Conservation (phyloP, 2,113 vertebrate genomes). For the Heterocephalus glaber region DNA sequence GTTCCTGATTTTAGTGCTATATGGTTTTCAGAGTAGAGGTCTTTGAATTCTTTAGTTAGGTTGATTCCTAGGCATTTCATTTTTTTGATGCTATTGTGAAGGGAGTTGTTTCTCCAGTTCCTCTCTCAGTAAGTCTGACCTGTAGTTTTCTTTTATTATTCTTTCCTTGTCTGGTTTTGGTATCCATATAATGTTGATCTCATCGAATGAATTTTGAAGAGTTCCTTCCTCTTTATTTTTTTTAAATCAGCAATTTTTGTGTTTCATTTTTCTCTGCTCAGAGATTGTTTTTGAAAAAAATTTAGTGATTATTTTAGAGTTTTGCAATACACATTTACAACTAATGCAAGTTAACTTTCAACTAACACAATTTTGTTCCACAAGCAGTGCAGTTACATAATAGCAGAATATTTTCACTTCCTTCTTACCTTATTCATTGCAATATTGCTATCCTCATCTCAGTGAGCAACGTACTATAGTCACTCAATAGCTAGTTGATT, state of each 20-base stretch:
- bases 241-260: not conserved
- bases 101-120: no score
- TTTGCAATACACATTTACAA: not conserved
- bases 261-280: not conserved
- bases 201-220: not conserved
- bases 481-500: not conserved
- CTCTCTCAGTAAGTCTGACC: no score
- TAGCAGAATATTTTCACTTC: not conserved
- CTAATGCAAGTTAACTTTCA: not conserved
- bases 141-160: not conserved
- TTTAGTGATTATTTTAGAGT: not conserved
- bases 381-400: not conserved
- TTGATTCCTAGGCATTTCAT: no score
- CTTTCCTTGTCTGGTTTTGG: not conserved
- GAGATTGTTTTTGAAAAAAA: not conserved
- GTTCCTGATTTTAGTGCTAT: no score
- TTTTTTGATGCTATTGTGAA: no score
- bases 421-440: not conserved
- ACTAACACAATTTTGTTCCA: not conserved
- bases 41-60: no score
- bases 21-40: no score
- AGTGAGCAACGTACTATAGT: not conserved
- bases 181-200: not conserved
- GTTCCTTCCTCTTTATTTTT: not conserved
- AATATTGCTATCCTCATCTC: not conserved